Conservation (phyloP, 2,113 vertebrate genomes). For the Gorilla gorilla region DNA sequence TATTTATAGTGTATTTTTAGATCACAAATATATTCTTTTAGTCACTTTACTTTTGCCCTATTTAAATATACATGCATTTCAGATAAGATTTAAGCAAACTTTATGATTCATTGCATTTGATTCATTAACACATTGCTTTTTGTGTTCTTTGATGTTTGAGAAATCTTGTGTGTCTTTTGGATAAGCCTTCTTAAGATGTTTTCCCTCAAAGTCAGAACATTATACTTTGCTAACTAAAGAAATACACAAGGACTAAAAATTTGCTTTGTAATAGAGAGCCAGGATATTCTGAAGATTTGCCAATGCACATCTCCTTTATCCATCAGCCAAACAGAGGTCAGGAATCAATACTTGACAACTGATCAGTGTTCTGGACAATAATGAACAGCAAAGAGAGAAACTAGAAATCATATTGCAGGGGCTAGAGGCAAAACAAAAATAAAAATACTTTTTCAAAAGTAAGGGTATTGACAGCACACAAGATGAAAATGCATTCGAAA, state of each 20-base stretch:
- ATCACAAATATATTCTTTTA: neutral
- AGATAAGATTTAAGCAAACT: conserved; percentile 44
- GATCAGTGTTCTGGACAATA: conserved; percentile 60
- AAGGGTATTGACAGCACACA: neutral
- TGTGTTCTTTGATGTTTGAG: conserved; percentile 57
- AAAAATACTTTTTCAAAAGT: conserved; percentile 29
- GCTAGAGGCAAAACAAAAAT: conserved; percentile 6
- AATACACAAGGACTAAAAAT: conserved; percentile 54
- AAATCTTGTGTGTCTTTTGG: conserved; percentile 66
- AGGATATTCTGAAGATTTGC: conserved; percentile 31
- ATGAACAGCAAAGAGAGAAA: conserved; percentile 31
- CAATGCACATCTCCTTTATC: conserved; percentile 16
- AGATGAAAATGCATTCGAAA: conserved; percentile 24
- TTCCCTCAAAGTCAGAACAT: conserved; percentile 52
- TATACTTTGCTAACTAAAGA: conserved; percentile 67
- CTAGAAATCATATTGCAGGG: neutral
- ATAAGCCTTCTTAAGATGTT: conserved; percentile 43
- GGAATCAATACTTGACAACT: conserved; percentile 46
- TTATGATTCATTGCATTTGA: conserved; percentile 61
- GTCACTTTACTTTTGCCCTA: neutral
- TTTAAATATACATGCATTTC: conserved; percentile 43
- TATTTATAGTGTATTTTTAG: conserved; percentile 33
- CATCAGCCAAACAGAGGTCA: conserved; percentile 36
- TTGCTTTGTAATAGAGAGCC: conserved; percentile 33
- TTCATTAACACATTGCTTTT: conserved; percentile 59